phyloP scores from a whole-genome alignment of 2,113 vertebrate genomes.

The Notarius lentiginosus region DNA sequence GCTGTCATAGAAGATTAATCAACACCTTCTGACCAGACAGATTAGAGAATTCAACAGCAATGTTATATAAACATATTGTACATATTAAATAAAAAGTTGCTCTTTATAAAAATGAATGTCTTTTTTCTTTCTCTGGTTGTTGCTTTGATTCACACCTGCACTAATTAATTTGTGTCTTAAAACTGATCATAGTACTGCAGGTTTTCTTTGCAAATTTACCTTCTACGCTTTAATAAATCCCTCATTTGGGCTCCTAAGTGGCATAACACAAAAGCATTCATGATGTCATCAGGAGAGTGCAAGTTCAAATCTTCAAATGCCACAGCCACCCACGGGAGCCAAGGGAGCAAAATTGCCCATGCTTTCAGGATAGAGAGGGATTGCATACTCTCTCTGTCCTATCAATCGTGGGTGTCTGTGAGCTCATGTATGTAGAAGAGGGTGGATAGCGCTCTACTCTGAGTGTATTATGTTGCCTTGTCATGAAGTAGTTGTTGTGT shows the following conservation, averaged over 20 bases:
- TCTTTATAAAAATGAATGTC: neutral
- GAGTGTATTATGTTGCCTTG: neutral
- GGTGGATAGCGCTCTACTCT: neutral
- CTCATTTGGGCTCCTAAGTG: neutral
- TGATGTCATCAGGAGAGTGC: neutral
- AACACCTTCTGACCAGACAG: neutral
- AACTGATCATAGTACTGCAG: neutral
- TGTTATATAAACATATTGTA: neutral
- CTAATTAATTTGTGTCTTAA: neutral
- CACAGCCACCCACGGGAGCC: too few relatives aligned
- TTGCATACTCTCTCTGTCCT: neutral
- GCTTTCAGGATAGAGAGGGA: neutral
- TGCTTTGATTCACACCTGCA: neutral
- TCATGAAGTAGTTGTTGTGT: neutral
- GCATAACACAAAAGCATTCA: neutral
- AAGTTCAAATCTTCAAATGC: too few relatives aligned
- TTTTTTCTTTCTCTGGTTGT: neutral
- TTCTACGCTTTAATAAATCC: neutral
- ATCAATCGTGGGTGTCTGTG: neutral
- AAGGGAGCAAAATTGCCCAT: too few relatives aligned
- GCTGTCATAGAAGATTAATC: neutral
- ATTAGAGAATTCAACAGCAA: neutral
- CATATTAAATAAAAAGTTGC: neutral
- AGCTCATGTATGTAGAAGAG: neutral
- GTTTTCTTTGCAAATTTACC: neutral